Evolutionary conservation across 1,140 invertebrate genomes (phyloP), one percentile per base, ranked within the genome.

Genomic region (Zaprionus inermis): DNA sequence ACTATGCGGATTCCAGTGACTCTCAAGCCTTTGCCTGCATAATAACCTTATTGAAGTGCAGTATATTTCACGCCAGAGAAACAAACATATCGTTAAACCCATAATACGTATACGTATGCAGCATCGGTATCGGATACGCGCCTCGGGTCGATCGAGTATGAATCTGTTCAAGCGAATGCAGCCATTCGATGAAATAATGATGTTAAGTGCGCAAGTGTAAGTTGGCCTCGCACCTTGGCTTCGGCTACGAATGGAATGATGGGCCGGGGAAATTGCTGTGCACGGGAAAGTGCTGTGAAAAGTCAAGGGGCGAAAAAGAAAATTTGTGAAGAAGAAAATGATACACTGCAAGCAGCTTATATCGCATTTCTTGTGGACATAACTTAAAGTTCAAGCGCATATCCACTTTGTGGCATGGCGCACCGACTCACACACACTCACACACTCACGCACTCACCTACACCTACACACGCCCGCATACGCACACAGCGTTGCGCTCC

Each of bases 331-430:
- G 10, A 28, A 16, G 38, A 11, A 77, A 69, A 55, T 69, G 41
- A 20, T 44, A 69, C 56, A 56, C 5, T 44, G 38, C 61, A 61
- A 52, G 72, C 41, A 61, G 59, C 20, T 64, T 51, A 64, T 52
- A 52, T 57, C 14, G 46, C 54, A 68, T 60, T 75, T 61, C n/a
- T 30, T 46, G 58, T 36, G 12, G 20, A 55, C 44, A 79, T 70
- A 70, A 49, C 78, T 80, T 72, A 61, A 63, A 76, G 41, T 66
- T 55, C 32, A 41, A 69, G 38, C 56, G n/a, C 18, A 44, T 44
- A 16, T 44, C 38, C 38, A 44, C 38, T 44, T 44, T 44, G 38
- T 44, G 38, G 36, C 36, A 38, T 38, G 36, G 38, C 38, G 9
- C 38, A 41, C 5, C 36, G 11, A 4, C 44, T 3, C 16, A 20